These are phyloP conservation scores for Drosophila quadrilineata DNA, from an alignment of 1,140 invertebrate species.

Conservation along the genomic window DNA sequence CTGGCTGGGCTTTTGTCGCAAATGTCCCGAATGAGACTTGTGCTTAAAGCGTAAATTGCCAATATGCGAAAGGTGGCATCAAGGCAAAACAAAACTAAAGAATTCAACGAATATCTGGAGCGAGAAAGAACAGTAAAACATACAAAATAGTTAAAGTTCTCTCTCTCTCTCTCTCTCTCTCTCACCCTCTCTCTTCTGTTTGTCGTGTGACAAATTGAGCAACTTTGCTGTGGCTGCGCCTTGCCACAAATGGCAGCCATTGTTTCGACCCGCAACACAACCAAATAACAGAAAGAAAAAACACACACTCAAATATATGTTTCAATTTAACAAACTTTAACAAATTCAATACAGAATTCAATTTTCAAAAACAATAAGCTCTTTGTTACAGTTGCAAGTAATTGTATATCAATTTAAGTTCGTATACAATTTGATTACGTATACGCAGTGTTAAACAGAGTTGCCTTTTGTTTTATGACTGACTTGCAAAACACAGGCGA, in stretches of 20 bases:
- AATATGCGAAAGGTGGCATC: conserved; percentile 31
- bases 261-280: conserved; percentile 36
- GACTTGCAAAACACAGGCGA: too few relatives aligned
- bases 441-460: conserved; percentile 8
- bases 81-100: conserved; percentile 6
- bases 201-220: conserved; percentile 30
- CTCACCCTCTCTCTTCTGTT: neutral
- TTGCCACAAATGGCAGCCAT: conserved; percentile 29
- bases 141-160: too few relatives aligned
- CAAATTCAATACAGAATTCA: conserved; percentile 14
- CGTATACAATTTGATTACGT: conserved; percentile 24
- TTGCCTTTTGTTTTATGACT: neutral
- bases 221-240: conserved; percentile 14
- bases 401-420: conserved; percentile 30
- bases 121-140: neutral
- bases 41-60: conserved; percentile 46
- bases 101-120: neutral
- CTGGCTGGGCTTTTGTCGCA: conserved; percentile 22
- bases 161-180: neutral
- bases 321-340: conserved; percentile 5
- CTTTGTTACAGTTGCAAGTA: neutral
- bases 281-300: too few relatives aligned
- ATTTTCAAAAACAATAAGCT: conserved; percentile 22
- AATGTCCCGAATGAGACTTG: conserved; percentile 42
- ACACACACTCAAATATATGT: conserved; percentile 12